These are phyloP conservation scores for Danio tinwini DNA, from an alignment of 2,797 vertebrate genomes.

Conservation along the genomic window DNA sequence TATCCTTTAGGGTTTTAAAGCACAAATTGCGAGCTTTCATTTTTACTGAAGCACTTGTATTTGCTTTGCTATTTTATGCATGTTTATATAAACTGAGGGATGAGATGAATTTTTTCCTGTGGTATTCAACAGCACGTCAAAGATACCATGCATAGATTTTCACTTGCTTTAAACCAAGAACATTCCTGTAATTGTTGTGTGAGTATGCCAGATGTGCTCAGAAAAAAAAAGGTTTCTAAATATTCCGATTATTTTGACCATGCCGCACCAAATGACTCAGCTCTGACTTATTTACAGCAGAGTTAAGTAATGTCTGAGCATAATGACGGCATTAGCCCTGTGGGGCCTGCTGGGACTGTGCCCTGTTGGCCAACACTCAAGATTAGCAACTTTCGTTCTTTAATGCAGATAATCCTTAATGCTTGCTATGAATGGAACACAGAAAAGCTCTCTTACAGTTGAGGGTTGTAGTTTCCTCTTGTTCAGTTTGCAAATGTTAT, in stretches of 20 bases:
- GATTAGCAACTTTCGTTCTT: constrained; percentile 67
- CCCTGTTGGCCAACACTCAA: constrained; percentile 65
- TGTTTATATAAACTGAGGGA: not conserved
- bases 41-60: not conserved
- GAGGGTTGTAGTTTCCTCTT: constrained; percentile 17
- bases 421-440: constrained; percentile 67
- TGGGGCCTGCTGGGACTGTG: constrained; percentile 42
- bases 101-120: not conserved
- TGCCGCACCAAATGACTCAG: not conserved
- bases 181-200: constrained; percentile 15
- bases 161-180: not conserved
- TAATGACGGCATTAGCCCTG: constrained; percentile 11
- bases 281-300: constrained; percentile 31
- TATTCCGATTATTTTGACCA: constrained; percentile 9
- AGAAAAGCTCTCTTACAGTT: constrained; percentile 62
- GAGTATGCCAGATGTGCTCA: not conserved
- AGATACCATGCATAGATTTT: not conserved
- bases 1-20: not conserved
- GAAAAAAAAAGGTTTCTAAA: not conserved
- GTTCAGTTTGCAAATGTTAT: not conserved
- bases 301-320: constrained; percentile 13
- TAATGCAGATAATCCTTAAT: constrained; percentile 72
- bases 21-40: not conserved
- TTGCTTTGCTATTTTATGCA: not conserved
- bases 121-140: not conserved